Base-by-base conservation (phyloP, 2,113 vertebrate species). In the Ceyx melanurus region DNA sequence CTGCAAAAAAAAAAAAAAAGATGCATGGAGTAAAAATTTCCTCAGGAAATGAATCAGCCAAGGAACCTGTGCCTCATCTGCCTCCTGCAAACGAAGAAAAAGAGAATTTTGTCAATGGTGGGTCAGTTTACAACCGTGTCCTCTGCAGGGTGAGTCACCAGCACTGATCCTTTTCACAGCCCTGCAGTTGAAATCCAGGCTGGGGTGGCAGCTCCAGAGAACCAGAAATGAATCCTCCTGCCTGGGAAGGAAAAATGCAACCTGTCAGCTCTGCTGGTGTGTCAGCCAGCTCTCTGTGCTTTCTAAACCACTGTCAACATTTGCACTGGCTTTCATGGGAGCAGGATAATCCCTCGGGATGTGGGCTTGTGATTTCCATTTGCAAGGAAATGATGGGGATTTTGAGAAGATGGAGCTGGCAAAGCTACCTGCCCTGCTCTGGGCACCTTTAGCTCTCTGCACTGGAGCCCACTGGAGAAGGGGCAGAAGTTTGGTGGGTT, bases 1-100 rank as follows among this genome's bases (percentile, higher is more conserved):
- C 82, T 81, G 82, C 86, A 66, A 37, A 37, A 37, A 37, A 88
- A 66, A 35, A 35, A 35, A 35, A 35, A 88, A 95, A 86, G 92
- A 94, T 58, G 90, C 92, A 96, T 33, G 60, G 93, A 83, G 90
- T 96, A 87, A 96, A 95, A 95, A 97, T 97, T 97, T 97, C 97
- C 96, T 92, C 96, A 97, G 97, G 97, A 98, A 97, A 93, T 98
- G 97, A 98, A 97, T 98, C 97, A 98, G 96, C 96, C 86, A 35
- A 95, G 96, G 91, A 94, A 86, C 94, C 81, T 79, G 80, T 97
- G 90, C 94, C 94, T 97, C 97, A 94, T 96, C 94, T 87, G 65
- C 85, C 92, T 95, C 95, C 94, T 87, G 46, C 94, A 74, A 83
- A 45, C 16, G 95, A 86, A 93, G 95, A 80, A 74, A 84, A 88